Percentiles rank a stretch among this genome's conserved stretches.
phyloP scores from a whole-genome alignment of 2,888 invertebrate genomes.

The Anthrax anthrax region DNA sequence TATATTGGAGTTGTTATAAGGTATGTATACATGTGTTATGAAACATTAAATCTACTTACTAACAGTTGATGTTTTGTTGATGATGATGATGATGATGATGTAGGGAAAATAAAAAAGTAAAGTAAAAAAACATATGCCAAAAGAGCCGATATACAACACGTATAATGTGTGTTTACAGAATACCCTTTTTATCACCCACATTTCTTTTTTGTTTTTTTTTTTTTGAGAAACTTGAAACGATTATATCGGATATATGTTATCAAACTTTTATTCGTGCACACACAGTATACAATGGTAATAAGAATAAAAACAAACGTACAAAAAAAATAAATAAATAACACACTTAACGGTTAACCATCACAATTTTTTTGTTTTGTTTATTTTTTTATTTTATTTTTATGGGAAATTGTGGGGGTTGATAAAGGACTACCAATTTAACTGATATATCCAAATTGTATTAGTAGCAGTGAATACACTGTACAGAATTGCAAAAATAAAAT shows the following conservation, averaged over 20 bases:
- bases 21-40: too few relatives aligned
- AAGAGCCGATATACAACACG: background rate
- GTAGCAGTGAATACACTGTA: background rate
- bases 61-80: too few relatives aligned
- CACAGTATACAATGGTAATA: too few relatives aligned
- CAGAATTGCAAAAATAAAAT: background rate
- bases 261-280: background rate
- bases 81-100: too few relatives aligned
- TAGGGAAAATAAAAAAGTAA: background rate
- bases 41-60: too few relatives aligned
- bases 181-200: background rate
- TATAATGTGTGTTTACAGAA: background rate
- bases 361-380: slow-evolving; percentile 7
- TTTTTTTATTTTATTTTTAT: background rate
- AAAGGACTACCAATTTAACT: background rate
- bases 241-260: background rate
- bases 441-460: too few relatives aligned
- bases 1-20: too few relatives aligned
- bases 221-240: background rate
- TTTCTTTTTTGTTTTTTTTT: background rate
- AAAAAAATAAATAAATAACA: background rate
- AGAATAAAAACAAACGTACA: background rate
- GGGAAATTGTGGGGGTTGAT: background rate
- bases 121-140: background rate
- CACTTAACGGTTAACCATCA: slow-evolving; percentile 12